Conservation (phyloP, 2,888 invertebrate species). For the Ornithoptera alexandrae region DNA sequence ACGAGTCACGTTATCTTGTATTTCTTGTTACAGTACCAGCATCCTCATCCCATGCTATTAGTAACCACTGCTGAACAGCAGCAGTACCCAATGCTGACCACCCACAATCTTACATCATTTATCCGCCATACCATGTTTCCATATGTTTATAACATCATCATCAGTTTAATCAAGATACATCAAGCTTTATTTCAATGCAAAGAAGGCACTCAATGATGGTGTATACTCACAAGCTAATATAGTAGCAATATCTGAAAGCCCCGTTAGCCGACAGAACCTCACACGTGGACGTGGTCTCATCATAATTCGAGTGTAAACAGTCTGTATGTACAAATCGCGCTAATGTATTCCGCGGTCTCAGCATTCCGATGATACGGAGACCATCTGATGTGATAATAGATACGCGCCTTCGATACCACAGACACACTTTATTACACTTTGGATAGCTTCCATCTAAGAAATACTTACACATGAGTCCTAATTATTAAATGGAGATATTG, state of each 20-base stretch:
- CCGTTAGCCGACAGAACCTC: background rate
- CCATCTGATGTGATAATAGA: conserved; percentile 4
- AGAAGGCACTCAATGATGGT: background rate
- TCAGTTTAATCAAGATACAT: no score
- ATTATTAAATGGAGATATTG: no score
- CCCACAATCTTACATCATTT: no score
- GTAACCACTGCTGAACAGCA: no score
- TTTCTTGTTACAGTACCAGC: no score
- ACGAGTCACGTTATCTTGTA: no score
- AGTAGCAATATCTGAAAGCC: background rate
- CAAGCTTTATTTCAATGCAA: background rate
- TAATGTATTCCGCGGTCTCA: conserved; percentile 11
- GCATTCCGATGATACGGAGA: conserved; percentile 9
- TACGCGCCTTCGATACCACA: background rate
- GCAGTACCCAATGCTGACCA: no score
- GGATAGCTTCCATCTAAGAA: no score
- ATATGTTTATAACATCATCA: no score
- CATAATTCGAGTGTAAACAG: background rate
- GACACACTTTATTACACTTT: background rate
- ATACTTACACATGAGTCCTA: no score
- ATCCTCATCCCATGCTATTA: no score
- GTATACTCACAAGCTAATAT: background rate
- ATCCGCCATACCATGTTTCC: no score
- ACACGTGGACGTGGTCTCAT: background rate
- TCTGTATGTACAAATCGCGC: conserved; percentile 1